Percentiles rank a stretch among this genome's conserved stretches.
Conservation (phyloP, 2,113 vertebrate species). For the Centrocercus urophasianus region DNA sequence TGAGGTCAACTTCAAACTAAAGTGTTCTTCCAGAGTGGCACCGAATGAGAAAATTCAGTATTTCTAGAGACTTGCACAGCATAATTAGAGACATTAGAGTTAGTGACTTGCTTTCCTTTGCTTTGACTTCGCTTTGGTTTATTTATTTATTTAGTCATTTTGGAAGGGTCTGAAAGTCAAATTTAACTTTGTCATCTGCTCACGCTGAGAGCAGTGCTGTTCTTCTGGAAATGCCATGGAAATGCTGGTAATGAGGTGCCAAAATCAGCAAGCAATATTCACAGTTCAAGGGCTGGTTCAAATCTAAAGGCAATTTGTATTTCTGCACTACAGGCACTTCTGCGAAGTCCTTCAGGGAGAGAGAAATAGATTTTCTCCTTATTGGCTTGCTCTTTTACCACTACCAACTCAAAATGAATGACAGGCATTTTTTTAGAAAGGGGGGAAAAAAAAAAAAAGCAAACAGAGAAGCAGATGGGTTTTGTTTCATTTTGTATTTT, state of each 20-base stretch:
- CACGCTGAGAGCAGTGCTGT: constrained; percentile 13
- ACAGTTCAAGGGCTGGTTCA: background rate
- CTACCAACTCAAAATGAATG: constrained; percentile 6
- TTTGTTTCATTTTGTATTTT: background rate
- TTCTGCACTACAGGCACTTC: constrained; percentile 24
- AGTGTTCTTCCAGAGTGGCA: background rate
- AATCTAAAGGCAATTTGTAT: constrained; percentile 20
- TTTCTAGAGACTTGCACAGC: background rate
- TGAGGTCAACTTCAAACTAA: background rate
- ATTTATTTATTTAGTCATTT: constrained; percentile 17
- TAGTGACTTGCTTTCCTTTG: background rate
- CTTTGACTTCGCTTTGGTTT: constrained; percentile 7
- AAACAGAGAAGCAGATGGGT: background rate
- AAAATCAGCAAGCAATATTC: constrained; percentile 49
- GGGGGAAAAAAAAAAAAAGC: background rate
- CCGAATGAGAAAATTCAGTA: background rate
- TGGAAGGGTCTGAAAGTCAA: constrained; percentile 39
- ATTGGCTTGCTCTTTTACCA: background rate
- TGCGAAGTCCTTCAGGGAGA: constrained; percentile 4
- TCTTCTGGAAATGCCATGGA: constrained; percentile 33
- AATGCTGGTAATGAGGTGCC: constrained; percentile 22
- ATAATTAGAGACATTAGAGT: constrained; percentile 4
- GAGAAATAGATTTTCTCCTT: constrained; percentile 24
- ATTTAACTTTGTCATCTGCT: constrained; percentile 32
- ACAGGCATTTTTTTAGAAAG: background rate